These are phyloP conservation scores for Coremacera marginata DNA, from an alignment of 2,888 invertebrate species.

Conservation along the genomic window DNA sequence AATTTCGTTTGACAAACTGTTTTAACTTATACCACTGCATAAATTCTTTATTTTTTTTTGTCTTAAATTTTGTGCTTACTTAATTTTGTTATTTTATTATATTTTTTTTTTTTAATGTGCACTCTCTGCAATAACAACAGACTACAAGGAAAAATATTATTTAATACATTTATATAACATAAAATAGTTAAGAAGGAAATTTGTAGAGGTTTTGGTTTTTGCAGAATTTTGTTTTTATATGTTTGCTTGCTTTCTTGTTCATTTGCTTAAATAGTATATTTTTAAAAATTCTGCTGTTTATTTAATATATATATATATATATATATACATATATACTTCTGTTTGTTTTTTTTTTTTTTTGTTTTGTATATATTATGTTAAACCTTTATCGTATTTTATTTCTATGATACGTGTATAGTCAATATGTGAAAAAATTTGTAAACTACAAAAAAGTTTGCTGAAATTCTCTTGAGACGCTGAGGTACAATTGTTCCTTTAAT, in stretches of 20 bases:
- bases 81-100: not conserved
- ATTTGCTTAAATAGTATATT: not conserved
- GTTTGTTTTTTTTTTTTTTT: constrained; percentile 28
- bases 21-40: no score
- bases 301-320: not conserved
- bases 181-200: not conserved
- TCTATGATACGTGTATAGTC: constrained; percentile 1
- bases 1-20: constrained; percentile 1
- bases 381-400: constrained; percentile 15
- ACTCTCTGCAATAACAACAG: not conserved
- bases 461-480: constrained; percentile 60
- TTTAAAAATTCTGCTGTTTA: not conserved
- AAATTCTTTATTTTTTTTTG: not conserved
- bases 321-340: no score
- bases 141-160: not conserved
- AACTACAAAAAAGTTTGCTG: constrained; percentile 35
- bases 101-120: not conserved
- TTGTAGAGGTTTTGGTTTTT: not conserved
- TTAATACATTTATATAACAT: not conserved
- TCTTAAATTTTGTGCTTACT: not conserved
- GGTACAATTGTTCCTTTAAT: constrained; percentile 65
- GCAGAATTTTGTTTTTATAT: not conserved
- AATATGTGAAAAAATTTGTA: constrained; percentile 17
- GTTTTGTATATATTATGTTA: constrained; percentile 21
- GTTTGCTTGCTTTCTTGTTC: not conserved